A percentile compares a stretch with the other conserved stretches of the same genome.
These are phyloP conservation scores for Pteropus rufus DNA, from an alignment of 2,797 vertebrate species.

Conservation along the genomic window DNA sequence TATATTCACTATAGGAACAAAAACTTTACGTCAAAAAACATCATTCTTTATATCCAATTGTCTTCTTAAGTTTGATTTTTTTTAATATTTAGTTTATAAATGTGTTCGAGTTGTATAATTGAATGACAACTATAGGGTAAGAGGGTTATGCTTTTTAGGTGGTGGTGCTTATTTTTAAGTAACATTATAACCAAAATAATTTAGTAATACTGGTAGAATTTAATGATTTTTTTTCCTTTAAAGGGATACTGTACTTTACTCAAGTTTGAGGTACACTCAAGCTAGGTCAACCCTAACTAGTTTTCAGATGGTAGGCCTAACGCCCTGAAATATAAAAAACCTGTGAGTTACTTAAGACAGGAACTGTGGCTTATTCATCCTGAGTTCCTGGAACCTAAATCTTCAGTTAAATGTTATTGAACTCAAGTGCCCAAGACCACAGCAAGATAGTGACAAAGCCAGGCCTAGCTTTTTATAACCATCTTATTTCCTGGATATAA, in stretches of 20 bases:
- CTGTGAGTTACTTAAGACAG: not conserved
- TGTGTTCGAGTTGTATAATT: not conserved
- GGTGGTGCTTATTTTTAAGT: not conserved
- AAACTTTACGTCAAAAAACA: not conserved
- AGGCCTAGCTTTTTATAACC: not conserved
- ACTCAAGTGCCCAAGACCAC: not conserved
- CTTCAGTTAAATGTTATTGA: not conserved
- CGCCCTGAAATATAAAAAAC: not conserved
- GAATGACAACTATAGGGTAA: not conserved
- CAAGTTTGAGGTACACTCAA: not conserved
- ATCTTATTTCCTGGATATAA: not conserved
- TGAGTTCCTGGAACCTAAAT: not conserved
- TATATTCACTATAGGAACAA: not conserved
- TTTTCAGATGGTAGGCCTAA: not conserved
- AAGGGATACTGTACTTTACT: not conserved
- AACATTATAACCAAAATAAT: not conserved
- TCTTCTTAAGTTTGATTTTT: not conserved
- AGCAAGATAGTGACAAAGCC: not conserved
- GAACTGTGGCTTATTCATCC: not conserved
- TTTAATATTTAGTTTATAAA: slow-evolving; percentile 19
- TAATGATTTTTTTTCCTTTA: slow-evolving; percentile 2
- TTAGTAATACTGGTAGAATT: not conserved
- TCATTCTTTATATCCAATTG: not conserved
- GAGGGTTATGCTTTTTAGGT: not conserved
- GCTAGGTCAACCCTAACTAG: not conserved